A percentile compares a stretch with the other conserved stretches of the same genome.
Evolutionary conservation across 2,888 invertebrate genomes (phyloP).

Genomic region (Ophioninae sp.): DNA sequence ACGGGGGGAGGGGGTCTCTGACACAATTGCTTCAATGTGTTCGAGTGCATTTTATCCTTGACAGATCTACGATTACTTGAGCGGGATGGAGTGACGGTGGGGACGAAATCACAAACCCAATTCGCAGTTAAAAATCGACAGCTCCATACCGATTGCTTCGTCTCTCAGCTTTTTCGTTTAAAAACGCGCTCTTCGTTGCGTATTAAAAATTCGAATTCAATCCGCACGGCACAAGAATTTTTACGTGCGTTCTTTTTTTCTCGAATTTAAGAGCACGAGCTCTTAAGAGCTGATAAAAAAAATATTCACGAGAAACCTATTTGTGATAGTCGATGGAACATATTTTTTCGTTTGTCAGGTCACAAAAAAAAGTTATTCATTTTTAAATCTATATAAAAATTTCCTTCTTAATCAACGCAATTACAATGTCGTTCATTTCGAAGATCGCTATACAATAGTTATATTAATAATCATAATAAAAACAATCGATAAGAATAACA

Average conservation of each 20-base stretch:
- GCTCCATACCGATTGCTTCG: slow-evolving; percentile 5
- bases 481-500: neutral
- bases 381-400: too few relatives aligned
- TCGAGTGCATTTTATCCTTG: slow-evolving; percentile 45
- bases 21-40: slow-evolving; percentile 57
- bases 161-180: neutral
- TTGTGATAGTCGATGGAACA: too few relatives aligned
- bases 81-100: neutral
- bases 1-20: slow-evolving; percentile 46
- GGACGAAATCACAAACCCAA: neutral
- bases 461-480: neutral
- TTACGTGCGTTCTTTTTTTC: neutral
- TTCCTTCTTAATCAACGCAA: too few relatives aligned
- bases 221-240: neutral
- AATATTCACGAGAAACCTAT: too few relatives aligned
- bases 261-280: too few relatives aligned
- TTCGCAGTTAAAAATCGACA: neutral
- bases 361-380: too few relatives aligned
- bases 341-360: too few relatives aligned
- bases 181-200: neutral
- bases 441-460: neutral
- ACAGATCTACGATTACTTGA: neutral
- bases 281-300: too few relatives aligned
- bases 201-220: neutral
- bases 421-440: neutral